phyloP scores from a whole-genome alignment of 2,888 invertebrate species.

The Leptarthrus brevirostris region DNA sequence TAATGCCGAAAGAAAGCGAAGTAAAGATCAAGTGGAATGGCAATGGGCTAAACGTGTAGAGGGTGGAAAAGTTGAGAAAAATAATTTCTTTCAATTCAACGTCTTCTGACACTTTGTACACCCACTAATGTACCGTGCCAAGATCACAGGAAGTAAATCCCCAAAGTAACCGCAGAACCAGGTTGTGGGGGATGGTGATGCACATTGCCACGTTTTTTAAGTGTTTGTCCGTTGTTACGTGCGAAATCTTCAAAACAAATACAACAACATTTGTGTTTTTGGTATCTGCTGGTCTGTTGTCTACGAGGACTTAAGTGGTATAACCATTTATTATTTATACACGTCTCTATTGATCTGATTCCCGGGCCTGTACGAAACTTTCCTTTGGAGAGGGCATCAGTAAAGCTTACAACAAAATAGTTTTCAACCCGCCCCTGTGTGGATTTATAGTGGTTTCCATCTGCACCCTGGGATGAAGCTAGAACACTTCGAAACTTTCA shows the following conservation, averaged over 20 bases:
- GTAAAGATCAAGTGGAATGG: neutral
- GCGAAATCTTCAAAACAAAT: neutral
- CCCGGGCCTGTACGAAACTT: neutral
- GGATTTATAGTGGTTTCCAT: conserved; percentile 14
- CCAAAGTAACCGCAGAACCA: conserved; percentile 14
- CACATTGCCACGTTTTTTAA: neutral
- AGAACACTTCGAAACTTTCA: conserved; percentile 47
- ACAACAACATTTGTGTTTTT: neutral
- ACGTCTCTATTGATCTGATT: conserved; percentile 33
- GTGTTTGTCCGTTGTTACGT: neutral
- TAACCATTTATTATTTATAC: conserved; percentile 29
- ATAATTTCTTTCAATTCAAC: conserved; percentile 36
- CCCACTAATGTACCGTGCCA: neutral
- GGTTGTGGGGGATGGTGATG: neutral
- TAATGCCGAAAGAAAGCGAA: too few relatives aligned
- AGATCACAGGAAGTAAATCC: conserved; percentile 9
- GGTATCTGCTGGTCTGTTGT: neutral
- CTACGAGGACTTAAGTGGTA: neutral
- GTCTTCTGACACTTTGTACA: neutral
- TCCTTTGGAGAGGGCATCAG: neutral
- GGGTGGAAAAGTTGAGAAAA: conserved; percentile 29
- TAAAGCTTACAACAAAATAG: neutral
- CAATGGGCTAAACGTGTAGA: neutral
- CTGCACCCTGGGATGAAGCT: neutral
- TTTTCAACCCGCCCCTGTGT: conserved; percentile 7